A percentile compares a stretch with the other conserved stretches of the same genome.
phyloP scores from a whole-genome alignment of 2,888 invertebrate genomes.

The Fragum whitleyi region DNA sequence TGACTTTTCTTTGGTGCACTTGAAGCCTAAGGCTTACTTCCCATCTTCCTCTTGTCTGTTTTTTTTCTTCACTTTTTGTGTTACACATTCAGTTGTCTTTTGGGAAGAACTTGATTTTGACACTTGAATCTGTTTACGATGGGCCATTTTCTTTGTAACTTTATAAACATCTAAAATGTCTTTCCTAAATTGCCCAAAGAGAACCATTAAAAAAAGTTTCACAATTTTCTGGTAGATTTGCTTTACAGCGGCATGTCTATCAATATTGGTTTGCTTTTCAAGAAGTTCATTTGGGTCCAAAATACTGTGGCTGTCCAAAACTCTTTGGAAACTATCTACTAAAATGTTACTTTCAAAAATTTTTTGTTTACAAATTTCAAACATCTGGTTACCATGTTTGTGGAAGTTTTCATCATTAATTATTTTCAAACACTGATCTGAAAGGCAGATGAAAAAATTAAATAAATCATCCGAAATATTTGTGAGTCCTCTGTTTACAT shows the following conservation, averaged over 20 bases:
- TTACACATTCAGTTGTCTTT: not conserved
- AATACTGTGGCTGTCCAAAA: not conserved
- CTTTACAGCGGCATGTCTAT: not conserved
- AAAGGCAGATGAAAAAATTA: constrained; percentile 41
- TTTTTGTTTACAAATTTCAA: constrained; percentile 31
- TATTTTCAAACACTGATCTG: constrained; percentile 35
- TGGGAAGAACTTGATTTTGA: constrained; percentile 8
- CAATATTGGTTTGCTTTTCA: not conserved
- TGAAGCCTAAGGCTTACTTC: not conserved
- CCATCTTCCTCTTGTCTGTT: not conserved
- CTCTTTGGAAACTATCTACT: constrained; percentile 23
- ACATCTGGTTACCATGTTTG: constrained; percentile 42
- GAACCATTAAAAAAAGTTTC: constrained; percentile 35
- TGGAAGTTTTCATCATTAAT: constrained; percentile 42
- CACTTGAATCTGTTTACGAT: constrained; percentile 42
- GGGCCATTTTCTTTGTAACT: constrained; percentile 44
- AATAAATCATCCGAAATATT: constrained; percentile 48
- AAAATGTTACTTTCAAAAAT: constrained; percentile 19
- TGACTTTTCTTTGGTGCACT: not conserved
- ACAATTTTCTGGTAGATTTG: constrained; percentile 34
- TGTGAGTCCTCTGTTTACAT: constrained; percentile 52
- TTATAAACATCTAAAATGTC: constrained; percentile 30
- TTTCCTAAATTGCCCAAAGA: constrained; percentile 47
- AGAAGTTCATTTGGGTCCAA: not conserved
- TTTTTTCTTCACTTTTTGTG: not conserved